Percentiles rank a stretch among this genome's conserved stretches.
Conservation (phyloP, 2,888 invertebrate genomes). For the Spodoptera picta region DNA sequence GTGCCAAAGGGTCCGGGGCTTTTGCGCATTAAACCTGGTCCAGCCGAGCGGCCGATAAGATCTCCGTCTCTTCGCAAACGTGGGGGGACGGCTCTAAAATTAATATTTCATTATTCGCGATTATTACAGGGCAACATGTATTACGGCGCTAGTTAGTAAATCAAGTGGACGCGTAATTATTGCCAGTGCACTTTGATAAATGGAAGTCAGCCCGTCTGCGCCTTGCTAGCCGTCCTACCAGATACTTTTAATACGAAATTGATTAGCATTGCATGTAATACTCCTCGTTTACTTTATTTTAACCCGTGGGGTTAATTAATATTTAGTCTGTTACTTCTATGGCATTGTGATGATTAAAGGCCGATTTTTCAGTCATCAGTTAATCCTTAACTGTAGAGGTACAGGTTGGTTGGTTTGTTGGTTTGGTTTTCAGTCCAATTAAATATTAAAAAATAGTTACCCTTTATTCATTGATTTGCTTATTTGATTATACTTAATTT, state of each 20-base stretch:
- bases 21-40: conserved; percentile 41
- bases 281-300: conserved; percentile 31
- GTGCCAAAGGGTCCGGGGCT: conserved; percentile 39
- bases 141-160: conserved; percentile 62
- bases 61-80: conserved; percentile 37
- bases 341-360: conserved; percentile 9
- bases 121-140: conserved; percentile 54
- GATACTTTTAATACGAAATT: conserved; percentile 24
- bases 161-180: conserved; percentile 60
- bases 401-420: no score
- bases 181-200: conserved; percentile 51
- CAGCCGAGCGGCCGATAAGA: conserved; percentile 49
- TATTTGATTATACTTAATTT: no score
- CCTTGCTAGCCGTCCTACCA: conserved; percentile 22
- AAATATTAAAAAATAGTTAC: no score
- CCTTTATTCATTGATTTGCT: no score
- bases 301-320: conserved; percentile 17
- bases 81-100: conserved; percentile 44
- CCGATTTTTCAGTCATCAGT: no score
- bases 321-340: conserved; percentile 11
- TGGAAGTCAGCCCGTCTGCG: conserved; percentile 35
- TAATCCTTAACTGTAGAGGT: no score
- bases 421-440: no score
- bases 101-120: conserved; percentile 59
- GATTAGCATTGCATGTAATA: conserved; percentile 41